Conservation (phyloP, 2,797 vertebrate genomes). For the Sebastes elongatus region DNA sequence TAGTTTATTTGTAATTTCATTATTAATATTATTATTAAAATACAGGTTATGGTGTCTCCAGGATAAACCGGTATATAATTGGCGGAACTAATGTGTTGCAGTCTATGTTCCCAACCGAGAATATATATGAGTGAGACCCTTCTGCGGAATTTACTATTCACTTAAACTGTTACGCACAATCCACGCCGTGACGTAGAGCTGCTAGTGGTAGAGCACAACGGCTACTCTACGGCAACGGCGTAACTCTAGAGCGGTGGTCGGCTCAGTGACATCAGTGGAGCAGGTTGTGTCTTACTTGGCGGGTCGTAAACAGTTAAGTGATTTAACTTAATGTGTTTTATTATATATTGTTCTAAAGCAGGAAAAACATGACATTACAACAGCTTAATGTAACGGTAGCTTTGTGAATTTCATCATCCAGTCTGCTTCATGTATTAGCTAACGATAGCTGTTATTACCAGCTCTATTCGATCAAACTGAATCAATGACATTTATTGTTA, state of each 20-base stretch:
- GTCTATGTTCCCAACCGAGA: not conserved
- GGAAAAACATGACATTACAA: not conserved
- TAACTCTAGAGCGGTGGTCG: not conserved
- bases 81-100: slow-evolving; percentile 39
- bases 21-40: too few relatives aligned
- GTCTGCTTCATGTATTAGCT: not conserved
- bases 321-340: not conserved
- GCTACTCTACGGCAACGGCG: too few relatives aligned
- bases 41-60: not conserved
- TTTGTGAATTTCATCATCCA: not conserved
- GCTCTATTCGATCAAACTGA: not conserved
- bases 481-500: not conserved
- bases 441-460: not conserved
- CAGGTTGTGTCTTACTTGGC: slow-evolving; percentile 6
- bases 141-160: slow-evolving; percentile 57
- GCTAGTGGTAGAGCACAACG: rapidly evolving
- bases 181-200: not conserved
- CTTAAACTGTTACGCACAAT: not conserved
- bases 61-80: rapidly evolving
- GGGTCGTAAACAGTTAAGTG: slow-evolving; percentile 14
- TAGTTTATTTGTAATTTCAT: not conserved
- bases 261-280: slow-evolving; percentile 22
- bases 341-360: not conserved
- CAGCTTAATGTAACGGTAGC: not conserved
- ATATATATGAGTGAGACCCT: slow-evolving; percentile 13